Evolutionary conservation across 2,888 invertebrate genomes (phyloP), one percentile per base, ranked within the genome.

Genomic region (Choristoneura rosaceana): DNA sequence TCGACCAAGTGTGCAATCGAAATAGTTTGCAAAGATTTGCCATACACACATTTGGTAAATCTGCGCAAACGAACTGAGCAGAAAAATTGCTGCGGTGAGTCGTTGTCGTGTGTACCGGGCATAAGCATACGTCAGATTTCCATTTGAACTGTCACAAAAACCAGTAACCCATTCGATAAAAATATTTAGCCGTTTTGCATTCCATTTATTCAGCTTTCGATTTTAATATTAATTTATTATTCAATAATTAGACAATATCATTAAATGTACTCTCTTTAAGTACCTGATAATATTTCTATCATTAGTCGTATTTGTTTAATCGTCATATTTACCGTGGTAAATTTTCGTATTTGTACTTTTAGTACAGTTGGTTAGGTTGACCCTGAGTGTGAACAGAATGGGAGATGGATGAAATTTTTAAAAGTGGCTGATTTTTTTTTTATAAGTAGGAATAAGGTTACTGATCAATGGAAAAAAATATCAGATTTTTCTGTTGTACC

Each of bases 261-360:
- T 68, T 68, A 50, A 59, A 71, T 55, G 47, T 55, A 71, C 66
- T 55, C 33, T 70, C 45, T 55, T 68, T 68, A 68, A 63, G 71
- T 73, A 73, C 71, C 68, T 68, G 71, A 68, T 64, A 68, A 63
- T 68, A 68, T 73, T 68, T 58, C 58, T 68, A 71, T 59, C 59
- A 15, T 70, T 65, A 70, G 64, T 63, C 66, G 15, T 58, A 58
- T 59, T 63, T 14, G 63, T 63, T 63, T 69, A 41, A 62, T 69
- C 15, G 58, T 59, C 38, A 9, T 69, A 58, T 69, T 59, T 64
- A 65, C 7, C 15, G 50, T 15, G 34, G 38, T 59, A 45, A 55
- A 15, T 43, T 43, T n/a, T 55, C 5, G 61, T 55, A 3, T 60
- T 66, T 7, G 65, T 66, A 55, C 41, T 55, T 59, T 64, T 50